These are phyloP conservation scores for Sapayoa aenigma DNA, from an alignment of 2,113 vertebrate genomes.

Conservation along the genomic window DNA sequence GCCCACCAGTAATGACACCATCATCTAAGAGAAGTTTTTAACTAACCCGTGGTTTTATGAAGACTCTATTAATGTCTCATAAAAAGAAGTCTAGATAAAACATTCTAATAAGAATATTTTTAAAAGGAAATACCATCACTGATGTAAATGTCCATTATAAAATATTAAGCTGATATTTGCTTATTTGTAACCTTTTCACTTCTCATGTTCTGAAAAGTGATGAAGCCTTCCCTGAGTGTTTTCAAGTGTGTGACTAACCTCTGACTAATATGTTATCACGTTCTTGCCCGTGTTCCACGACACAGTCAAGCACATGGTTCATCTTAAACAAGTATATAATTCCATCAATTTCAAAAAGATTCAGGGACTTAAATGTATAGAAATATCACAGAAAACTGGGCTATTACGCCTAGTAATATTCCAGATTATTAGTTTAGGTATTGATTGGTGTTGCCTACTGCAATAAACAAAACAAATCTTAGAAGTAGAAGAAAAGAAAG, in stretches of 20 bases:
- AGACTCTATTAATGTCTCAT: neutral
- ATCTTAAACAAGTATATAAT: neutral
- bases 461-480: neutral
- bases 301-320: neutral
- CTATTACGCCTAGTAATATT: neutral
- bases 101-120: neutral
- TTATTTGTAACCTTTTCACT: neutral
- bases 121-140: neutral
- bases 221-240: neutral
- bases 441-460: neutral
- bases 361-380: neutral
- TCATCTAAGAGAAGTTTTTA: slow-evolving; percentile 11
- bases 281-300: neutral
- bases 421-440: neutral
- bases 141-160: neutral
- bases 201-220: neutral
- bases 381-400: neutral
- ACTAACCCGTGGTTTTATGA: neutral
- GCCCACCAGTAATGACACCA: neutral
- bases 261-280: neutral
- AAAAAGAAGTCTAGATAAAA: slow-evolving; percentile 12
- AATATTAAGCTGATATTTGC: neutral
- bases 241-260: neutral
- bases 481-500: neutral
- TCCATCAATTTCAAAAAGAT: neutral